phyloP scores from a whole-genome alignment of 2,888 invertebrate genomes.

The Eristalinus aeneus region DNA sequence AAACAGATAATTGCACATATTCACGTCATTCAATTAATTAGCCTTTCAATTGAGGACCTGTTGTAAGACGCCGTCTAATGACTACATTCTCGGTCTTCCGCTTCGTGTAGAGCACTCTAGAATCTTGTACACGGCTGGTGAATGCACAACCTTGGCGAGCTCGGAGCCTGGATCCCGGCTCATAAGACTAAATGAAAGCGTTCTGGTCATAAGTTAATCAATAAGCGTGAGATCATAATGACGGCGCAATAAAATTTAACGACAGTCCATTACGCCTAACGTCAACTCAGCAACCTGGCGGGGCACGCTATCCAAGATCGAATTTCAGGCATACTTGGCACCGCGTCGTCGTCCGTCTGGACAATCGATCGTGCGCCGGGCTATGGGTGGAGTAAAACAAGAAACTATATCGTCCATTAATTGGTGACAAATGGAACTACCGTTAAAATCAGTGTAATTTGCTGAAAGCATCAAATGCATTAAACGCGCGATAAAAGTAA shows the following conservation, averaged over 20 bases:
- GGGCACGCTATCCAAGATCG: too few relatives aligned
- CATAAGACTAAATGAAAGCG: slow-evolving; percentile 27
- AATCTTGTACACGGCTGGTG: not conserved
- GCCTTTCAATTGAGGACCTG: not conserved
- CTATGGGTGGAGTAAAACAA: not conserved
- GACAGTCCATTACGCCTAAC: slow-evolving; percentile 41
- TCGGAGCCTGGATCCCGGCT: not conserved
- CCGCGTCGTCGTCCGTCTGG: not conserved
- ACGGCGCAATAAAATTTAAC: slow-evolving; percentile 29
- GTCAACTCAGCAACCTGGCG: too few relatives aligned
- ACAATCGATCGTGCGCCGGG: not conserved
- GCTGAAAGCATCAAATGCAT: not conserved
- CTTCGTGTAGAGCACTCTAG: not conserved
- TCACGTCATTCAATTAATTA: slow-evolving; percentile 1
- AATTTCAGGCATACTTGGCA: too few relatives aligned
- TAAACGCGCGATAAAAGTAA: not conserved
- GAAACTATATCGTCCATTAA: slow-evolving; percentile 13
- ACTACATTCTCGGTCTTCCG: not conserved
- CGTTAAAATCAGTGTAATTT: slow-evolving; percentile 35
- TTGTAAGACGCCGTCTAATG: not conserved
- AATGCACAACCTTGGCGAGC: not conserved
- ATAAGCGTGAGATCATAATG: slow-evolving; percentile 45
- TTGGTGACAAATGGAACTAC: slow-evolving; percentile 2
- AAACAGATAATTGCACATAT: not conserved
- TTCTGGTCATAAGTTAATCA: slow-evolving; percentile 29